Conservation (phyloP, 2,888 invertebrate species). For the Parascotia fuliginaria region DNA sequence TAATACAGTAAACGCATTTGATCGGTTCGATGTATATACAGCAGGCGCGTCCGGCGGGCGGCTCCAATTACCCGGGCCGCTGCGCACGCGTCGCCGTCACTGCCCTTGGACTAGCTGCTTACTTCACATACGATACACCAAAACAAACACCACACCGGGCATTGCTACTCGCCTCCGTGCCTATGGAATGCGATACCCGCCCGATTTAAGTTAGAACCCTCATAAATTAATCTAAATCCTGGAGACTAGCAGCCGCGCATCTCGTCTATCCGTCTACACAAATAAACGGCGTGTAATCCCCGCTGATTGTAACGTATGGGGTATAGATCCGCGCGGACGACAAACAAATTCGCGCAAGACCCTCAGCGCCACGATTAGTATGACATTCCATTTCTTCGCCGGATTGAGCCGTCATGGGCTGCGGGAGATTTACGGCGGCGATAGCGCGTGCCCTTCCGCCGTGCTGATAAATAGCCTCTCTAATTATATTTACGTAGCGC, state of each 20-base stretch:
- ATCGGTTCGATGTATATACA: conserved; percentile 36
- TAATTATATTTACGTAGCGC: conserved; percentile 85
- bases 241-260: not conserved
- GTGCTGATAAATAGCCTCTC: conserved; percentile 82
- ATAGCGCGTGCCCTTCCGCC: conserved; percentile 80
- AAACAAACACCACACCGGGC: conserved; percentile 40
- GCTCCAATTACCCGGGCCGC: conserved; percentile 55
- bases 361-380: conserved; percentile 48
- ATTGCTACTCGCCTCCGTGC: conserved; percentile 43
- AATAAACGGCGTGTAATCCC: conserved; percentile 31
- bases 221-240: conserved; percentile 16
- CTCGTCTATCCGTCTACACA: conserved; percentile 16
- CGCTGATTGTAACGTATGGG: conserved; percentile 66
- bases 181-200: conserved; percentile 11
- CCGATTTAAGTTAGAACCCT: conserved; percentile 18
- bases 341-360: conserved; percentile 56
- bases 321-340: conserved; percentile 37
- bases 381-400: conserved; percentile 69
- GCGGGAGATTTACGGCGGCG: conserved; percentile 76
- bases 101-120: conserved; percentile 62
- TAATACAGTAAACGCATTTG: conserved; percentile 37
- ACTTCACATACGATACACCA: conserved; percentile 47
- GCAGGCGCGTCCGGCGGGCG: conserved; percentile 39
- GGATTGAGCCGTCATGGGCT: conserved; percentile 80
- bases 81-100: conserved; percentile 50